Conservation (phyloP, 2,113 vertebrate genomes). For the Anser cygnoides region DNA sequence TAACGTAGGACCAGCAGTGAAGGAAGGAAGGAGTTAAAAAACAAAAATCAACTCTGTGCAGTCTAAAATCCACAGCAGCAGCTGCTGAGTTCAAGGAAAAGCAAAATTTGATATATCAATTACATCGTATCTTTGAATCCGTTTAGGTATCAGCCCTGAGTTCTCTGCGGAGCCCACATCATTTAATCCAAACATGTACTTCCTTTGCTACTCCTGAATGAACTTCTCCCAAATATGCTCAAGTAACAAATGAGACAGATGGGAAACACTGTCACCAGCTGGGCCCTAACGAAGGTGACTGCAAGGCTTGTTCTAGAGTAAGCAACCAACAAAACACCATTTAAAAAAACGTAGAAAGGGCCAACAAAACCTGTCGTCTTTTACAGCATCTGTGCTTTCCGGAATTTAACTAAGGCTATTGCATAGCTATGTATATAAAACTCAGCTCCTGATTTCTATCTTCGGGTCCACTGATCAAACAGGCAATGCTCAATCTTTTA, state of each 20-base stretch:
- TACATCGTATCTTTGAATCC: neutral
- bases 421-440: neutral
- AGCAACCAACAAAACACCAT: neutral
- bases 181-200: neutral
- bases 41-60: neutral
- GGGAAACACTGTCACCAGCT: neutral
- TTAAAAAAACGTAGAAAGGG: neutral
- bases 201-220: neutral
- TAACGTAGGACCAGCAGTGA: conserved; percentile 46
- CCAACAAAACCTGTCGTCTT: neutral
- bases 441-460: neutral
- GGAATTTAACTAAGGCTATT: neutral
- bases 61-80: conserved; percentile 23
- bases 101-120: neutral
- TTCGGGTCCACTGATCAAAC: neutral
- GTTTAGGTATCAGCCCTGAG: neutral
- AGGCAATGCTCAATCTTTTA: neutral
- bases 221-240: neutral
- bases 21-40: neutral
- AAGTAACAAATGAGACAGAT: neutral
- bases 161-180: neutral
- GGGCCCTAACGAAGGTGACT: neutral
- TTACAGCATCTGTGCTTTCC: neutral
- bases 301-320: too few relatives aligned
- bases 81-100: conserved; percentile 30